Percentiles rank a stretch among this genome's conserved stretches.
Evolutionary conservation across 2,888 invertebrate species (phyloP).

Genomic region (Lasioglossum figueresi): DNA sequence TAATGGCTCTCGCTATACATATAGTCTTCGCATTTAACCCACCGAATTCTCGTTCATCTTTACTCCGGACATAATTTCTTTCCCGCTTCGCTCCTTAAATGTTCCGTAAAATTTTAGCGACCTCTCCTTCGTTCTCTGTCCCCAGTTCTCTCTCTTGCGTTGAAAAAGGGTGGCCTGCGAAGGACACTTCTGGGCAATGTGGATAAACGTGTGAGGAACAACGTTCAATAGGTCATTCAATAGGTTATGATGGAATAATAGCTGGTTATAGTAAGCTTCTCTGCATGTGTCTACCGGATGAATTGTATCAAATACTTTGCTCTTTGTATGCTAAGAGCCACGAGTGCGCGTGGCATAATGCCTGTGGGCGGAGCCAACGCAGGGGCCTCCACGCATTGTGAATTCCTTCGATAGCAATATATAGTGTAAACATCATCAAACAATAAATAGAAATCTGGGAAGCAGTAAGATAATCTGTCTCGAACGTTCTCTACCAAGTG

Average conservation of each 20-base stretch:
- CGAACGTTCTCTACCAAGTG: too few relatives aligned
- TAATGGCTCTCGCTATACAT: constrained; percentile 75
- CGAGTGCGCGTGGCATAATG: background rate
- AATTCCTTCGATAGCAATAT: too few relatives aligned
- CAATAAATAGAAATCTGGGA: too few relatives aligned
- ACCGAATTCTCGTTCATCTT: constrained; percentile 67
- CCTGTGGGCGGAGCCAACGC: background rate
- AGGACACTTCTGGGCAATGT: background rate
- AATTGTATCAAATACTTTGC: too few relatives aligned
- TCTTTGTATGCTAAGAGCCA: background rate
- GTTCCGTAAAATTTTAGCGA: constrained; percentile 13
- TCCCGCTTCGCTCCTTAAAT: constrained; percentile 23
- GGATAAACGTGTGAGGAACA: too few relatives aligned
- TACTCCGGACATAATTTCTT: constrained; percentile 29
- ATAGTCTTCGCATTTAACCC: constrained; percentile 76
- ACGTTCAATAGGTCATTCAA: background rate
- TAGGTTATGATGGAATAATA: too few relatives aligned
- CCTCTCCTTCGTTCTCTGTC: background rate
- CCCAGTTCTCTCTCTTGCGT: background rate
- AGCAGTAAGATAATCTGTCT: too few relatives aligned
- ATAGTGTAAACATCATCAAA: too few relatives aligned
- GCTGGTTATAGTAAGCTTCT: background rate
- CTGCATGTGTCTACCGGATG: too few relatives aligned
- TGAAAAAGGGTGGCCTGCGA: background rate
- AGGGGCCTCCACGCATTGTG: too few relatives aligned